Base-by-base conservation (phyloP, 1,140 invertebrate genomes). In the Formica selysi region DNA sequence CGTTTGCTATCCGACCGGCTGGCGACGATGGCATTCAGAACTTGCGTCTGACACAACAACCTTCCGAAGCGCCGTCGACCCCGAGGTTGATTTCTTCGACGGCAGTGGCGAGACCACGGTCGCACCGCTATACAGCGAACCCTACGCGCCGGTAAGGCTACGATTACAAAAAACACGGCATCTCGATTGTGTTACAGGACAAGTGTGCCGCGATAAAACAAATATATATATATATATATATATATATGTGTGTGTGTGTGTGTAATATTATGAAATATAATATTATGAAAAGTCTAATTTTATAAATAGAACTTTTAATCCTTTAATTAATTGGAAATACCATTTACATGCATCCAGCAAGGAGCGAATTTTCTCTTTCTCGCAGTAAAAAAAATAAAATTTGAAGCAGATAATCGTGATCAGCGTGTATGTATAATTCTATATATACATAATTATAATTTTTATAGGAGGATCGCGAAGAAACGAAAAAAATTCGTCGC, bases 1-100 rank as follows among this genome's bases (percentile, higher is more conserved):
- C 87, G 95, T 95, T 8, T 97, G 96, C 89, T 94, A 95, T 51
- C 87, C 91, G 1, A 80, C 78, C 29, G 81, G 73, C 0, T 81
- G 78, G 11, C 89, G 87, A 88, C 81, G 71, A 26, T 76, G 90
- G 79, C 62, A 74, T n/a, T 41, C 79, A 16, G 41, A 76, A 19
- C 13, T 62, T 7, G 41, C 26, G 1, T 59, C 71, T 3, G 65
- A 51, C 2, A 38, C 44, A 0, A 68, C 76, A 16, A 41, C 70
- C 10, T 81, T 70, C 13, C 80, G 81, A 10, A 84, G 26, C n/a
- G 68, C 59, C 10, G 79, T 36, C 29, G 36, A 83, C 0, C 54
- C 51, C 7, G 29, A 87, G 16, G 10, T n/a, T 5, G 84, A 84
- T 19, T 5, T 62, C 32, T 73, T 73, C 8, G 90, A 93, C 4